Evolutionary conservation across 2,797 vertebrate species (phyloP), one percentile per base, ranked within the genome.

Genomic region (Eulemur rubriventer): DNA sequence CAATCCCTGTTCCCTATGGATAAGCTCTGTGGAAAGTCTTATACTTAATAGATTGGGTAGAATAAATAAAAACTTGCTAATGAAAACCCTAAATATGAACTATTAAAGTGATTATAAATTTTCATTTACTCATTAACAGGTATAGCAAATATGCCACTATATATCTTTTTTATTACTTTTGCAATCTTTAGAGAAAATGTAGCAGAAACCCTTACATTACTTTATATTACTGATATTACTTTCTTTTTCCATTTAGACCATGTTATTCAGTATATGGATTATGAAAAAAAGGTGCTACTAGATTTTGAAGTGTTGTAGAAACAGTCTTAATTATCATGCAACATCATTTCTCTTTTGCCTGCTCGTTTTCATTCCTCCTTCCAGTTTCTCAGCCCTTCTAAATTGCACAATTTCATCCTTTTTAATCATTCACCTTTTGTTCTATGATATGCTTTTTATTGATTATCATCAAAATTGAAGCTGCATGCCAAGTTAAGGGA

Each of bases 401-500:
- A 89, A 78, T 55, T 78, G 20, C 33, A 33, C 78, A 91, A 91
- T 81, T 80, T 73, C 10, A 80, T 52, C 38, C 24, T 48, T 87
- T 80, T 59, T 46, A 24, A 52, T 78, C 52, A 91, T 81, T 95
- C 41, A 78, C 61, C 70, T 94, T 93, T 95, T 63, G 48, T 94
- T 73, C 50, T 50, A 3, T 83, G 30, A 81, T 26, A 55, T 70
- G 72, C 5, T n/a, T 4, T 76, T 91, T 86, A 72, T 69, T 93
- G 88, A 89, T 80, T 96, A 24, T 72, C 91, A 91, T 84, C 63
- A 69, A 92, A 91, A 95, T 24, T 73, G 52, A 95, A 96, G 18
- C 35, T 94, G n/a, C 33, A 38, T 3, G 24, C 6, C 89, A 96
- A 87, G 85, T 81, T 63, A 83, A 91, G 10, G 43, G 33, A 89